Evolutionary conservation across 2,797 vertebrate genomes (phyloP), one percentile per base, ranked within the genome.

Genomic region (Halcyon leucocephala): DNA sequence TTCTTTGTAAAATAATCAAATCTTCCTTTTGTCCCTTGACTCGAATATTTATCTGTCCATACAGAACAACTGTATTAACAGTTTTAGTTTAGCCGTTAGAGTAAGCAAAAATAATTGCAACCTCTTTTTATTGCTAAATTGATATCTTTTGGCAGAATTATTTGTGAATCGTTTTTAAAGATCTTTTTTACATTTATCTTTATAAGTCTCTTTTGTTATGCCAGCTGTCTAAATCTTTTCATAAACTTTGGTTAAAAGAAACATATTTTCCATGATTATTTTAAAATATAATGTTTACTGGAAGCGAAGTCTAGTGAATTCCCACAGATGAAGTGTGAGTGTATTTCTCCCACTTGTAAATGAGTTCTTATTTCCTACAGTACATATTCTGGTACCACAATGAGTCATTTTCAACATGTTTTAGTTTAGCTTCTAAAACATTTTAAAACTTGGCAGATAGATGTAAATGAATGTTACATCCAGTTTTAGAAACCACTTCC

Each of bases 401-500:
- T 98, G 97, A 98, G 82, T 98, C 97, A 98, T 97, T 97, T 98
- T 98, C 94, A 98, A 76, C 95, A 97, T 98, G 96, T 97, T 98
- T 98, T 96, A 97, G 26, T 97, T 98, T 97, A 98, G 97, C 91
- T 97, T 96, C 96, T 97, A 97, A 98, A 98, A 95, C 93, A 96
- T 97, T 97, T 96, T 55, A 97, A 97, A 98, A 96, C 90, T 97
- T 98, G 97, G 97, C 98, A 98, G 87, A 90, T 93, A 61, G 52
- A 93, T 95, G 76, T 93, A 90, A 95, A 95, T 97, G 97, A 97
- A 96, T 82, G 67, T 95, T 97, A 77, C 72, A 98, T 97, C 89
- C 86, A 96, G 84, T 96, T 97, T 98, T 97, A 96, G 95, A 97
- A 96, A 93, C 81, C 92, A 70, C 84, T 96, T 97, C 97, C 97